phyloP scores from a whole-genome alignment of 1,140 invertebrate species.

The Drosophila lacertosa region DNA sequence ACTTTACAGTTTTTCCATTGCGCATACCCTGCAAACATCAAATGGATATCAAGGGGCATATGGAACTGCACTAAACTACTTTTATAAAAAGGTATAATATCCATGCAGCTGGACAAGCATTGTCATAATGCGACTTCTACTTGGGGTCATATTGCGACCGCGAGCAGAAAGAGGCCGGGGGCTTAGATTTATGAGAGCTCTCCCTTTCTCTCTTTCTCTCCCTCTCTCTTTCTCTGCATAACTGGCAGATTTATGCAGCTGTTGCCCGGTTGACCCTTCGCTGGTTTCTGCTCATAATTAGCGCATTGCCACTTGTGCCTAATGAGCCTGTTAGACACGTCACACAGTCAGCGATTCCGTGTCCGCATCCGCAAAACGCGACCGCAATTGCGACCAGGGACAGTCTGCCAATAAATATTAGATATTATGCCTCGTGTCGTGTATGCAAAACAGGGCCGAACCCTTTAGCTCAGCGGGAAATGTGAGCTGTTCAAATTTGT shows the following conservation, averaged over 20 bases:
- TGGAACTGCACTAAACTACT: too few relatives aligned
- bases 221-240: slow-evolving; percentile 63
- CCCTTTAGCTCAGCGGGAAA: slow-evolving; percentile 47
- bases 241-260: slow-evolving; percentile 74
- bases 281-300: slow-evolving; percentile 67
- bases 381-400: slow-evolving; percentile 46
- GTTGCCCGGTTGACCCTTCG: slow-evolving; percentile 24
- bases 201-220: slow-evolving; percentile 50
- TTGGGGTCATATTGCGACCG: slow-evolving; percentile 45
- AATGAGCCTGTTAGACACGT: slow-evolving; percentile 81
- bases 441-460: slow-evolving; percentile 26
- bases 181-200: slow-evolving; percentile 64
- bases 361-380: too few relatives aligned
- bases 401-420: slow-evolving; percentile 69
- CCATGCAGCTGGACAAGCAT: slow-evolving; percentile 28
- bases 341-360: slow-evolving; percentile 14
- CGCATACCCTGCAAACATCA: slow-evolving; percentile 10
- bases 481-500: slow-evolving; percentile 77
- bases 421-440: slow-evolving; percentile 40
- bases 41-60: neutral
- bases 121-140: slow-evolving; percentile 73
- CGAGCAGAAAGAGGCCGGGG: neutral
- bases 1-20: slow-evolving; percentile 29
- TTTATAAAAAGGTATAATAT: too few relatives aligned
- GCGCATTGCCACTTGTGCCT: slow-evolving; percentile 79